Evolutionary conservation across 2,797 vertebrate genomes (phyloP).

Genomic region (Chromis chromis): DNA sequence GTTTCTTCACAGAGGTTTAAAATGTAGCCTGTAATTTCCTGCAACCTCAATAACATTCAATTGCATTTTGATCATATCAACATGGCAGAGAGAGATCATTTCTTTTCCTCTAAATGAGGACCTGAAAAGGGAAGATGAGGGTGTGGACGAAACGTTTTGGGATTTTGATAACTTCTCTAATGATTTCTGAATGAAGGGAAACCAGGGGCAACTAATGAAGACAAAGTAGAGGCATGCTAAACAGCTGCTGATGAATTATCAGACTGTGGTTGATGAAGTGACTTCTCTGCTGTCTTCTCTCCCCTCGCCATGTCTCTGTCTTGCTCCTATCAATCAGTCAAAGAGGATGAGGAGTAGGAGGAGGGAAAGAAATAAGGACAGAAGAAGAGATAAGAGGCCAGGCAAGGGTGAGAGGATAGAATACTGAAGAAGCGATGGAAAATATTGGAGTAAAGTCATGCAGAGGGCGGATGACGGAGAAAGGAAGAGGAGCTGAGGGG

Average conservation of each 20-base stretch:
- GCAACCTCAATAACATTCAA: slow-evolving; percentile 35
- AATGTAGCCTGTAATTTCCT: slow-evolving; percentile 52
- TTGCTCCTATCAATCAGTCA: slow-evolving; percentile 58
- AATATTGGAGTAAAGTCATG: slow-evolving; percentile 31
- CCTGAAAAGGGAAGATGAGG: slow-evolving; percentile 15
- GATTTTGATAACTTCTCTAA: slow-evolving; percentile 69
- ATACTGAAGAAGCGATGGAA: slow-evolving; percentile 38
- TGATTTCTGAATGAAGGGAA: slow-evolving; percentile 69
- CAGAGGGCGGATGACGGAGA: slow-evolving; percentile 41
- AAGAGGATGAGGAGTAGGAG: slow-evolving; percentile 40
- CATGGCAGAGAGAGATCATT: slow-evolving; percentile 18
- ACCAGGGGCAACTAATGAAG: slow-evolving; percentile 75
- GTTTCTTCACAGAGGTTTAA: slow-evolving; percentile 21
- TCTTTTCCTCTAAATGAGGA: slow-evolving; percentile 29
- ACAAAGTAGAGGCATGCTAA: slow-evolving; percentile 71
- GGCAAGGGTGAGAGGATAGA: no score
- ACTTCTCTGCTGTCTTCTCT: slow-evolving; percentile 55
- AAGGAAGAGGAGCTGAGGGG: slow-evolving; percentile 8
- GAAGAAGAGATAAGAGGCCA: slow-evolving; percentile 15
- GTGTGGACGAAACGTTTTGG: slow-evolving; percentile 17
- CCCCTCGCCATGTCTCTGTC: slow-evolving; percentile 43
- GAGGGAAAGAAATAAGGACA: slow-evolving; percentile 1
- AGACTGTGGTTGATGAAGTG: slow-evolving; percentile 74
- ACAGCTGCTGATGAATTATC: slow-evolving; percentile 80
- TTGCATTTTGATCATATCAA: slow-evolving; percentile 36